Percentiles rank a stretch among this genome's conserved stretches.
These are phyloP conservation scores for Pseudeuparius sepicola DNA, from an alignment of 2,888 invertebrate genomes.

Conservation along the genomic window DNA sequence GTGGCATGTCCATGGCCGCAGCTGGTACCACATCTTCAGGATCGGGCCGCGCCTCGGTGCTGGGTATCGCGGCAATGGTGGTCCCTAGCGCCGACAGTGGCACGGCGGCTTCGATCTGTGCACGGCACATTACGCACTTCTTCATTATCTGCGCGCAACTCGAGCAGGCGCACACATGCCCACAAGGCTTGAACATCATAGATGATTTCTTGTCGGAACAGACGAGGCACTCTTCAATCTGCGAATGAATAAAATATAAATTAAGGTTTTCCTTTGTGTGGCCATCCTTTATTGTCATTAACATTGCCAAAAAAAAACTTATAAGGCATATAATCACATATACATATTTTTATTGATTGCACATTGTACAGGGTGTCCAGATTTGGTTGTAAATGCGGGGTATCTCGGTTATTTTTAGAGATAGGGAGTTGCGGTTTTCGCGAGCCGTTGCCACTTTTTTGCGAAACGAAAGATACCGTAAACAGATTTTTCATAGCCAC, in stretches of 20 bases:
- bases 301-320: no score
- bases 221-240: constrained; percentile 93
- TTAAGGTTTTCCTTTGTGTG: background rate
- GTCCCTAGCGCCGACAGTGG: constrained; percentile 37
- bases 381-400: no score
- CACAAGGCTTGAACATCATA: constrained; percentile 89
- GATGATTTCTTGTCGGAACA: constrained; percentile 91
- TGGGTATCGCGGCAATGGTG: constrained; percentile 13
- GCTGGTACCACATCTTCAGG: background rate
- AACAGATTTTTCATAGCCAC: no score
- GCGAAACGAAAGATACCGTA: no score
- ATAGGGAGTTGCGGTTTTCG: no score
- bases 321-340: no score
- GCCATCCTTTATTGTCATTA: constrained; percentile 3
- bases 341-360: no score
- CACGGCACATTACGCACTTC: constrained; percentile 92
- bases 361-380: no score
- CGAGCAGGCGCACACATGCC: constrained; percentile 89
- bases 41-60: constrained; percentile 13
- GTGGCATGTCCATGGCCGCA: background rate
- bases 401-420: no score
- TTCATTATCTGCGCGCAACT: constrained; percentile 91
- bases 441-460: no score
- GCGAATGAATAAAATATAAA: constrained; percentile 27
- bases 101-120: constrained; percentile 67